Evolutionary conservation across 2,113 vertebrate species (phyloP).

Genomic region (Scomber colias): DNA sequence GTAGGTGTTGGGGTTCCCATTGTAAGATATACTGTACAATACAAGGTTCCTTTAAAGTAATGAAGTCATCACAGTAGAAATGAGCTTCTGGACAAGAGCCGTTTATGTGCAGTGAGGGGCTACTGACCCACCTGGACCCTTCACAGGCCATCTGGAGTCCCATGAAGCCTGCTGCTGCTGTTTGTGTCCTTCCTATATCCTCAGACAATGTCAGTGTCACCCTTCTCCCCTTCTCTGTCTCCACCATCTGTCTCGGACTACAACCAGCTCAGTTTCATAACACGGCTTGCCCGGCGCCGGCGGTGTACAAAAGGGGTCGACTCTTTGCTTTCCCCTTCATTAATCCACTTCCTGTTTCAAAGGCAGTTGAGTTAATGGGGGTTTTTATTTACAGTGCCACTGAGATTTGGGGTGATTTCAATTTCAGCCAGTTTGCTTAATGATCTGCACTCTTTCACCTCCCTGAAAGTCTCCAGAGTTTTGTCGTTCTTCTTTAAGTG

Average conservation of each 20-base stretch:
- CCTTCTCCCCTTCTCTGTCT: conserved; percentile 26
- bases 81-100: background rate
- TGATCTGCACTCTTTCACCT: conserved; percentile 2
- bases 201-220: conserved; percentile 46
- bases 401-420: background rate
- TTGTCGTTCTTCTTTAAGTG: background rate
- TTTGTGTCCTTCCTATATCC: conserved; percentile 46
- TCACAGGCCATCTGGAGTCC: conserved; percentile 61
- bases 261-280: conserved; percentile 26
- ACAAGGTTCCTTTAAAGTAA: conserved; percentile 14
- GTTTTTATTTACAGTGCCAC: background rate
- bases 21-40: background rate
- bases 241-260: conserved; percentile 52
- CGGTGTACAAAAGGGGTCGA: conserved; percentile 10
- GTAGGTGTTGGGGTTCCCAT: background rate
- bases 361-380: conserved; percentile 21
- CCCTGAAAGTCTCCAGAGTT: background rate
- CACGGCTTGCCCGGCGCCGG: background rate
- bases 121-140: conserved; percentile 35
- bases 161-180: conserved; percentile 61
- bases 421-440: conserved; percentile 10
- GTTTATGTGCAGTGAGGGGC: conserved; percentile 15
- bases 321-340: conserved; percentile 37
- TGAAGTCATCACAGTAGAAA: conserved; percentile 11
- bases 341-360: conserved; percentile 42